Evolutionary conservation across 2,113 vertebrate genomes (phyloP).

Genomic region (Clarias batrachus): DNA sequence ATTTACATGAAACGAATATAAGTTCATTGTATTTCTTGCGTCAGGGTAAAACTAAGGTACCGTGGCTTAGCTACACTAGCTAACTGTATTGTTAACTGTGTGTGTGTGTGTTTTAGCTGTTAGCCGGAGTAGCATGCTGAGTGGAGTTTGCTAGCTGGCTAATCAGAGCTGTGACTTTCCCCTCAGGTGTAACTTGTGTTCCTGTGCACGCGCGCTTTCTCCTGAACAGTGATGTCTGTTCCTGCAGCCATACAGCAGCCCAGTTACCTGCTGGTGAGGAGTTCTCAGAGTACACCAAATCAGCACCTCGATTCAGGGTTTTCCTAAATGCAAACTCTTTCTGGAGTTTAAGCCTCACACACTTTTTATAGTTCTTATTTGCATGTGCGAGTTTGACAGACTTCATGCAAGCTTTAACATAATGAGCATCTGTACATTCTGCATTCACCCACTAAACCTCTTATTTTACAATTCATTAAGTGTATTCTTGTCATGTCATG

Average conservation of each 20-base stretch:
- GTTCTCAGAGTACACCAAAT: background rate
- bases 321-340: background rate
- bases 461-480: background rate
- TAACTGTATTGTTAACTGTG: background rate
- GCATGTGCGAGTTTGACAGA: background rate
- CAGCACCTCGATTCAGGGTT: background rate
- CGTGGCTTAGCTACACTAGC: background rate
- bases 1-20: background rate
- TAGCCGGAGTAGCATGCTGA: background rate
- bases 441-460: background rate
- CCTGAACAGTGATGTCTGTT: slow-evolving; percentile 65
- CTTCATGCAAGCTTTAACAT: background rate
- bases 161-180: background rate
- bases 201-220: background rate
- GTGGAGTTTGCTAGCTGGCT: background rate
- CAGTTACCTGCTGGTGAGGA: slow-evolving; percentile 82
- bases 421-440: background rate
- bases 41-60: background rate
- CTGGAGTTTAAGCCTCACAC: background rate
- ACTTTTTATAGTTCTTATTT: background rate
- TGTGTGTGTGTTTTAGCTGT: background rate
- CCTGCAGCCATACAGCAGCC: slow-evolving; percentile 77
- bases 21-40: background rate
- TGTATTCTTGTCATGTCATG: background rate
- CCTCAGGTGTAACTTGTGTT: background rate